Evolutionary conservation across 2,888 invertebrate genomes (phyloP).

Genomic region (Steromphala cineraria): DNA sequence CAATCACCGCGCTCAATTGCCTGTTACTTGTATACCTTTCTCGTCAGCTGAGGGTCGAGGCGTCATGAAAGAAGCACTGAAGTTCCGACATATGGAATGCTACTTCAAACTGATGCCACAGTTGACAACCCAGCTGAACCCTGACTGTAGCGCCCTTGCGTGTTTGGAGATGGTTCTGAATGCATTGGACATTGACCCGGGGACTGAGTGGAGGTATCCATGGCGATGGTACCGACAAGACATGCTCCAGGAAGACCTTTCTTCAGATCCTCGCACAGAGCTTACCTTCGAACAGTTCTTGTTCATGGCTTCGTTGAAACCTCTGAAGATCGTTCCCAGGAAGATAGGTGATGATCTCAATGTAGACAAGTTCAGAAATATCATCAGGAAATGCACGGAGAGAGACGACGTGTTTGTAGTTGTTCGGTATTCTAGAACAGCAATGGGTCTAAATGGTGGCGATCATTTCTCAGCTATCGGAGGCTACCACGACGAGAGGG

Average conservation of each 20-base stretch:
- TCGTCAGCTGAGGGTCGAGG: no score
- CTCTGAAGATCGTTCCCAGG: neutral
- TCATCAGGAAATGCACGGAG: neutral
- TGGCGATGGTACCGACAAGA: neutral
- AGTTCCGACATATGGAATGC: neutral
- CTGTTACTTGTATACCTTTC: no score
- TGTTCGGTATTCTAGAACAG: neutral
- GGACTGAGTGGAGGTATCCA: neutral
- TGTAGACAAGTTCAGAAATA: neutral
- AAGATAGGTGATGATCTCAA: neutral
- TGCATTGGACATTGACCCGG: neutral
- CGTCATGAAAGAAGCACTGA: neutral
- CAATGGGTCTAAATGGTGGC: constrained; percentile 61
- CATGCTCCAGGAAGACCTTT: neutral
- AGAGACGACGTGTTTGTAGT: neutral
- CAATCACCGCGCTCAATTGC: no score
- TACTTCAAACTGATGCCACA: neutral
- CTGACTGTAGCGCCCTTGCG: neutral
- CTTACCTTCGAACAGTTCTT: neutral
- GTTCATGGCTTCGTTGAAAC: neutral
- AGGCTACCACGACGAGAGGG: constrained; percentile 64
- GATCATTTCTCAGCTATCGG: constrained; percentile 69
- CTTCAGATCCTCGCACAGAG: neutral
- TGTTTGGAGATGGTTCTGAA: neutral
- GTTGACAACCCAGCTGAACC: neutral